Conservation (phyloP, 2,888 invertebrate genomes). For the Eudemis profundana region DNA sequence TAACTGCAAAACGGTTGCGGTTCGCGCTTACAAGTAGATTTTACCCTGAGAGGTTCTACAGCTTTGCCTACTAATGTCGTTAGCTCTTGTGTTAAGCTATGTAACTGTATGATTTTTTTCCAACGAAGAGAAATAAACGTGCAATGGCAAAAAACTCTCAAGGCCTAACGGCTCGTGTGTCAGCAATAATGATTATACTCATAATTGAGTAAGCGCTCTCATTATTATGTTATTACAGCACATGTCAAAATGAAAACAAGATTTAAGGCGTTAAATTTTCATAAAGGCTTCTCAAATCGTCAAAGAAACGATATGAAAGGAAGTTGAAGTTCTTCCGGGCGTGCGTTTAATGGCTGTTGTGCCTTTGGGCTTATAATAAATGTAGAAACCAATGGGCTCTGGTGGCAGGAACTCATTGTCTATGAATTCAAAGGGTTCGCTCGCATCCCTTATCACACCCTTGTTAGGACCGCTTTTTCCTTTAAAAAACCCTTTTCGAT, state of each 20-base stretch:
- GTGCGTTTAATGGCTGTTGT: conserved; percentile 16
- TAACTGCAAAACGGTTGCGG: background rate
- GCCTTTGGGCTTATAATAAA: conserved; percentile 35
- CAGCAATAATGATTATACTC: background rate
- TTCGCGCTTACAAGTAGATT: too few species aligned
- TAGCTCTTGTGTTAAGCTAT: too few species aligned
- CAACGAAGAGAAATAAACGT: background rate
- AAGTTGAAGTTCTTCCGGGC: conserved; percentile 9
- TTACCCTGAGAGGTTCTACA: too few species aligned
- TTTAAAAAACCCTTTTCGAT: conserved; percentile 13
- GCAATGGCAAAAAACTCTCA: too few species aligned
- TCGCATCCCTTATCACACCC: conserved; percentile 31
- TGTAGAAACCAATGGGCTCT: conserved; percentile 37
- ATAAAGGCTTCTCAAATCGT: background rate
- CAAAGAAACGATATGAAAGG: conserved; percentile 15
- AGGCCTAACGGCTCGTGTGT: background rate
- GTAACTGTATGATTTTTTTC: too few species aligned
- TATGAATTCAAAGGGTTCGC: conserved; percentile 40
- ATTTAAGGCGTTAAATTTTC: background rate
- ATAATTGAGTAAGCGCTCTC: conserved; percentile 2
- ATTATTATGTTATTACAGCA: conserved; percentile 3
- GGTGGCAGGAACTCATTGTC: conserved; percentile 39
- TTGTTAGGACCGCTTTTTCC: conserved; percentile 29
- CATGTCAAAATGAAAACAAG: background rate
- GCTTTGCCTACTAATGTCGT: background rate